Evolutionary conservation across 2,113 vertebrate genomes (phyloP).

Genomic region (Gymnocephalus cernua): DNA sequence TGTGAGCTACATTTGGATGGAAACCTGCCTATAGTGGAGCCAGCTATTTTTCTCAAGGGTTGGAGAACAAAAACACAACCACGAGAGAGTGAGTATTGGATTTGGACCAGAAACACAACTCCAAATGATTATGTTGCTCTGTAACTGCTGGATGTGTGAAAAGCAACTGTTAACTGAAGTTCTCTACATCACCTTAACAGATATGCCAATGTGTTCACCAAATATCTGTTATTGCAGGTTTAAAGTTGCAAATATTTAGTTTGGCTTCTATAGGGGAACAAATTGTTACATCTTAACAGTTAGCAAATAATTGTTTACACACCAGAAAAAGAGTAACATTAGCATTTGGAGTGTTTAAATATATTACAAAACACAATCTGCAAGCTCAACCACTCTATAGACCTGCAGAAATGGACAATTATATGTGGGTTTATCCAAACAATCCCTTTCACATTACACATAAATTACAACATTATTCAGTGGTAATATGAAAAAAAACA

Average conservation of each 20-base stretch:
- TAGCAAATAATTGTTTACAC: not conserved
- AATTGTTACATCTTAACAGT: not conserved
- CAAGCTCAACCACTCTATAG: not conserved
- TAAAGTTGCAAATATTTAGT: too few relatives aligned
- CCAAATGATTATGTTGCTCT: not conserved
- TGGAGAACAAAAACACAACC: not conserved
- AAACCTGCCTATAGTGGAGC: not conserved
- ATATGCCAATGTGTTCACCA: not conserved
- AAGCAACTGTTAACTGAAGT: not conserved
- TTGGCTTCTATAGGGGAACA: not conserved
- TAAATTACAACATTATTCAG: slow-evolving; percentile 1
- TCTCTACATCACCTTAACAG: not conserved
- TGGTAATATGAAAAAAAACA: slow-evolving; percentile 15
- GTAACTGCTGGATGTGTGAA: not conserved
- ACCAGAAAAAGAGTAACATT: not conserved
- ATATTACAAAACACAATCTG: not conserved
- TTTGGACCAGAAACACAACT: too few relatives aligned
- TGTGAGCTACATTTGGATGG: not conserved
- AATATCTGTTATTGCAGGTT: not conserved
- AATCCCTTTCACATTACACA: slow-evolving; percentile 3
- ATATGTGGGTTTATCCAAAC: slow-evolving; percentile 1
- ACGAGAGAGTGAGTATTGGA: too few relatives aligned
- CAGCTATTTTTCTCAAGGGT: not conserved
- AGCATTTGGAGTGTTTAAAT: not conserved
- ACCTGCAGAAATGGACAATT: slow-evolving; percentile 11